phyloP scores from a whole-genome alignment of 2,113 vertebrate species.

The Dermatemys mawii region DNA sequence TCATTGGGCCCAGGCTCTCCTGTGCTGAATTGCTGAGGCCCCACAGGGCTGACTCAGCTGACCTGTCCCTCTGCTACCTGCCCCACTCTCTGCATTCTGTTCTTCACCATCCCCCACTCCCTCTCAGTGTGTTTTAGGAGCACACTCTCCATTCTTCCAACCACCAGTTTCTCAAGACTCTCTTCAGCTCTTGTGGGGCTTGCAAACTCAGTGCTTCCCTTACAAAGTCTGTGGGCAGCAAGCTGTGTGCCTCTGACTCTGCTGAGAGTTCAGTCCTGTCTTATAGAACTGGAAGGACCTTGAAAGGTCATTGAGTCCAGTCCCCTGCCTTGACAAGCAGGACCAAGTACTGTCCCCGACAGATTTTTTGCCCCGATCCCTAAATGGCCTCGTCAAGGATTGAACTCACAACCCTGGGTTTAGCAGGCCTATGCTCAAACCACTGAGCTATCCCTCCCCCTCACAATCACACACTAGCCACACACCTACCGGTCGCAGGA shows the following conservation, averaged over 20 bases:
- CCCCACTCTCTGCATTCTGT: not conserved
- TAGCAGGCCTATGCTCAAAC: too few relatives aligned
- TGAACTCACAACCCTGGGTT: too few relatives aligned
- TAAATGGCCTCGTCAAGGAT: too few relatives aligned
- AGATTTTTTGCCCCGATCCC: too few relatives aligned
- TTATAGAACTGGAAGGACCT: too few relatives aligned
- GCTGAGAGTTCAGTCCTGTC: not conserved
- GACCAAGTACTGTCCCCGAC: too few relatives aligned
- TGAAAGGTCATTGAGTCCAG: too few relatives aligned
- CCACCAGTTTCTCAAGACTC: not conserved
- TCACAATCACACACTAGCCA: not conserved
- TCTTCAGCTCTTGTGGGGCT: not conserved
- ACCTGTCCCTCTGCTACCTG: not conserved
- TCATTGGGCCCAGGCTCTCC: accelerated
- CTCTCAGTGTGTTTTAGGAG: not conserved
- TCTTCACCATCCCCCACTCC: not conserved
- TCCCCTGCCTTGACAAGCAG: too few relatives aligned
- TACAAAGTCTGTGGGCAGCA: not conserved
- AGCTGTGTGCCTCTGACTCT: not conserved
- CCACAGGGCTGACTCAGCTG: not conserved
- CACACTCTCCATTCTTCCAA: not conserved
- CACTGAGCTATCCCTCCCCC: too few relatives aligned
- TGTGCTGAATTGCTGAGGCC: not conserved
- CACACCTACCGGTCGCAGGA: not conserved
- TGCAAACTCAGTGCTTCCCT: not conserved